A percentile compares a stretch with the other conserved stretches of the same genome.
These are phyloP conservation scores for Chondrilla cf. caribensis DNA, from an alignment of 37 sponge, comb jelly and placozoan genomes.

Conservation along the genomic window DNA sequence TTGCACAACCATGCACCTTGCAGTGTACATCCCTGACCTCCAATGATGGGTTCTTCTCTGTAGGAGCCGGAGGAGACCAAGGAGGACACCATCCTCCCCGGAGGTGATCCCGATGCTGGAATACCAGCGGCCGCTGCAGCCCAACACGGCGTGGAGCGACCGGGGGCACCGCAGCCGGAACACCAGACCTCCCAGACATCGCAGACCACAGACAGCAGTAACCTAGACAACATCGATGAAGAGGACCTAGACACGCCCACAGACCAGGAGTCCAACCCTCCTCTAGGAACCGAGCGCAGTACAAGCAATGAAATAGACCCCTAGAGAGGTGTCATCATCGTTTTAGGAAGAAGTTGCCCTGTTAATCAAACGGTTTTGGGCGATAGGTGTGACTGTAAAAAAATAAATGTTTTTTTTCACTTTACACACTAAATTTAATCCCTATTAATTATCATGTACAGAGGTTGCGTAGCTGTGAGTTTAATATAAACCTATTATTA, in stretches of 20 bases:
- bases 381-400: too few species aligned
- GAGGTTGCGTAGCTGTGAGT: too few species aligned
- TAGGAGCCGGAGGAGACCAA: conserved; percentile 33
- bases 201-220: background rate
- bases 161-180: background rate
- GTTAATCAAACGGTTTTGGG: too few species aligned
- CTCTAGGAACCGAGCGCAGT: background rate
- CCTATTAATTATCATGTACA: too few species aligned
- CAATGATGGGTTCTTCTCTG: background rate
- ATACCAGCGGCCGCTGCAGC: conserved; percentile 48
- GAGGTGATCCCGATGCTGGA: conserved; percentile 74
- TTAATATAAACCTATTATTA: too few species aligned
- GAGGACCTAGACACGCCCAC: background rate
- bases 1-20: too few species aligned
- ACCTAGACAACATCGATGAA: background rate
- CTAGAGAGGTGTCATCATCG: too few species aligned
- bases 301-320: too few species aligned
- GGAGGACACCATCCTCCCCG: conserved; percentile 47
- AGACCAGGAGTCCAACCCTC: background rate
- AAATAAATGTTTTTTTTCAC: too few species aligned
- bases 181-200: background rate
- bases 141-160: conserved; percentile 50
- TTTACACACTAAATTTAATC: too few species aligned
- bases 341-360: too few species aligned
- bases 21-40: too few species aligned